Base-by-base conservation (phyloP, 2,888 invertebrate species). In the Tachina grossa region DNA sequence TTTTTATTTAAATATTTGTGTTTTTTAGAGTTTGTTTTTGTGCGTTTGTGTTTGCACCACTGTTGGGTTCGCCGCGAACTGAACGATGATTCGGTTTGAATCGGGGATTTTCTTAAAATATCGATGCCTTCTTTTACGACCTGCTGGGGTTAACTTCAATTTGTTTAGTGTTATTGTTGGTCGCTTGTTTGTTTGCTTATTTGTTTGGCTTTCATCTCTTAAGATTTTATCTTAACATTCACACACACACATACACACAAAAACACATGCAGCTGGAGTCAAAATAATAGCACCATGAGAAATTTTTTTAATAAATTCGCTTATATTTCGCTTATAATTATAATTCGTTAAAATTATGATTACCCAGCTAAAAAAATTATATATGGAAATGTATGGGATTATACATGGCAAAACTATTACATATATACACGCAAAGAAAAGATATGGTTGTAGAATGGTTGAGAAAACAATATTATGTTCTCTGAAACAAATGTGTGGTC, bases 81-180 rank as follows among this genome's bases (percentile, higher is more conserved):
- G 85, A 69, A 79, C 69, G 71, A 71, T 66, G 81, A 74, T 79
- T 10, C 51, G 77, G 71, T 71, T 31, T 55, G 75, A 81, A 68
- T 66, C 72, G 31, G 85, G 79, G 79, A 76, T 87, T 85, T 87
- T 85, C 83, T 87, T 83, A 83, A 83, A 83, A 82, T 69, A 83
- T 85, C 66, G 84, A 57, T 65, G 78, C 51, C 87, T 77, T 77
- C 57, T 31, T 31, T 31, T 65, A 55, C 76, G 82, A 80, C 68
- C 66, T 76, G 71, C 66, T 76, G 71, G 84, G 82, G 79, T 81
- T 75, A 61, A 71, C 41, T 78, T 13, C 39, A 71, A 59, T 63
- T 57, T 55, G 47, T 22, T 61, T 45, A 59, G 19, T 74, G 51
- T 78, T 69, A 72, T 74, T 59, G 63, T 14, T 63, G 45, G 31